Evolutionary conservation across 64 coral and sea anemone genomes (phyloP).

Genomic region (Montipora foliosa): DNA sequence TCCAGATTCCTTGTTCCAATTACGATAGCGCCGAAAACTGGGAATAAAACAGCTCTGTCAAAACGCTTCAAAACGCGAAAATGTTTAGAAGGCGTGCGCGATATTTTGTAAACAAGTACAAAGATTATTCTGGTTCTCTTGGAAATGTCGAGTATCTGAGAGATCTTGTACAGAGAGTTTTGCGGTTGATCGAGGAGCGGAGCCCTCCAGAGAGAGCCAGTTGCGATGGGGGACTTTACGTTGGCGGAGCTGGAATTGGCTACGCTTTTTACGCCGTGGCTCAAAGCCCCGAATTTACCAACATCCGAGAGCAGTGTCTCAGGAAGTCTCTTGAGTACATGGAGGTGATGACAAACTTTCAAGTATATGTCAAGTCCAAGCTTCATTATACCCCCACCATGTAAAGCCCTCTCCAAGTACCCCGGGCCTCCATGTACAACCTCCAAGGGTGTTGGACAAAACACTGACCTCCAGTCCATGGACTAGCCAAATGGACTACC

Average conservation of each 20-base stretch:
- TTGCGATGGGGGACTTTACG: conserved; percentile 85
- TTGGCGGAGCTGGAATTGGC: conserved; percentile 79
- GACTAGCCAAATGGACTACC: no score
- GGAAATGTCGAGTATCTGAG: conserved; percentile 71
- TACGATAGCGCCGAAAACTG: neutral
- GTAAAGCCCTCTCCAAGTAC: no score
- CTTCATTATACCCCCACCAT: no score
- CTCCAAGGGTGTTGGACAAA: no score
- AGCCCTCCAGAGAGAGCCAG: conserved; percentile 64
- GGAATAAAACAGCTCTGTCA: neutral
- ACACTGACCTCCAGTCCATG: no score
- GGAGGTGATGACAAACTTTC: conserved; percentile 39
- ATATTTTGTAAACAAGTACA: conserved; percentile 78
- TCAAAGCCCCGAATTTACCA: conserved; percentile 49
- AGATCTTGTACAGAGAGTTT: conserved; percentile 60
- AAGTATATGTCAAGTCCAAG: no score
- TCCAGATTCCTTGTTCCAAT: neutral
- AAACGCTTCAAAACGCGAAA: neutral
- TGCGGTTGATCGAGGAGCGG: conserved; percentile 51
- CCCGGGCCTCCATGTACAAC: no score
- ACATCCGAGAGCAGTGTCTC: conserved; percentile 72
- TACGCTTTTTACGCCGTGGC: conserved; percentile 80
- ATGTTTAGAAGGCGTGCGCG: conserved; percentile 54
- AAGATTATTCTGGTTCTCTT: conserved; percentile 68
- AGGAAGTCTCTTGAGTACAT: conserved; percentile 77